Evolutionary conservation across 1,140 invertebrate genomes (phyloP).

Genomic region (Caenorhabditis elegans): WBcel235 BX284604.4:10710501-10711000

Average conservation of each 20-base stretch:
- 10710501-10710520: constrained; percentile 47
- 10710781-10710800: constrained; percentile 49
- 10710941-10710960: constrained; percentile 46
- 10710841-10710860: constrained; percentile 40
- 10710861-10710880: constrained; percentile 46
- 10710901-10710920: constrained; percentile 10
- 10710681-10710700: too few relatives aligned
- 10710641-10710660: too few relatives aligned
- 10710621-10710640: too few relatives aligned
- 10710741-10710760: too few relatives aligned
- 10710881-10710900: constrained; percentile 45
- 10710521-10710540: constrained; percentile 46
- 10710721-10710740: too few relatives aligned
- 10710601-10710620: too few relatives aligned
- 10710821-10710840: constrained; percentile 39
- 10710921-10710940: constrained; percentile 14
- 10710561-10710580: too few relatives aligned
- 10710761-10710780: background rate
- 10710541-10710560: too few relatives aligned
- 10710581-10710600: too few relatives aligned
- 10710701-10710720: too few relatives aligned
- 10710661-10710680: too few relatives aligned
- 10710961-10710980: constrained; percentile 42
- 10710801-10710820: constrained; percentile 46
- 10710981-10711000: constrained; percentile 40